Evolutionary conservation across 2,113 vertebrate genomes (phyloP), one percentile per base, ranked within the genome.

Genomic region (Litocranius walleri): DNA sequence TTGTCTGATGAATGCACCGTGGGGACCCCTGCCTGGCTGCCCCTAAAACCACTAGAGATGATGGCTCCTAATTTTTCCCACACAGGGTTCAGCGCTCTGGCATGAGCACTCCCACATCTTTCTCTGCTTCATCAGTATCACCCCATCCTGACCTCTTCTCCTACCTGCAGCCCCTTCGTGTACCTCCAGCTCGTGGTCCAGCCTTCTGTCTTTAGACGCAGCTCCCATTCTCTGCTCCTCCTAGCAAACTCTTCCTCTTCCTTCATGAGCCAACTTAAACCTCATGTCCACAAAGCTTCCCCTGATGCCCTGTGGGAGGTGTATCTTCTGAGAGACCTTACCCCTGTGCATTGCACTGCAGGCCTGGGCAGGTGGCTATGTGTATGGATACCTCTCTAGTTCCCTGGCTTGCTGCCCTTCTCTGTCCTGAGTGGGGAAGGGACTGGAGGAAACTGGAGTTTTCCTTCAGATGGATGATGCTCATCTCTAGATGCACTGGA

Each of bases 141-240:
- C 33, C 14, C 10, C 6, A 5, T 54, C 13, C 17, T 56, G 52
- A 40, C 21, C 30, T 50, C 36, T 5, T 59, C 21, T n/a, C 43
- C 2, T 7, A 14, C 21, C 36, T 30, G 16, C 12, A 36, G 19
- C 11, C 67, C 16, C 14, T n/a, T 27, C 5, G 0, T 0, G 6
- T 8, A 36, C 6, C 19, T 15, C 23, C 50, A 92, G 33, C 8
- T 15, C 4, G 1, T 1, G 9, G 21, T 30, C 40, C 40, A 59
- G 57, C 43, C 57, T 4, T 12, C 29, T 27, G 43, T 16, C 15
- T 30, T 48, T 43, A 19, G 19, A n/a, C 1, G 29, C 43, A 15
- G 5, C 7, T 19, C 27, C 17, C n/a, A 61, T 2, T 1, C 23
- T 62, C 7, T 2, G 9, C 21, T 77, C 64, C 36, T 74, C 21